Evolutionary conservation across 2,888 invertebrate species (phyloP).

Genomic region (Mechanitis mazaeus): DNA sequence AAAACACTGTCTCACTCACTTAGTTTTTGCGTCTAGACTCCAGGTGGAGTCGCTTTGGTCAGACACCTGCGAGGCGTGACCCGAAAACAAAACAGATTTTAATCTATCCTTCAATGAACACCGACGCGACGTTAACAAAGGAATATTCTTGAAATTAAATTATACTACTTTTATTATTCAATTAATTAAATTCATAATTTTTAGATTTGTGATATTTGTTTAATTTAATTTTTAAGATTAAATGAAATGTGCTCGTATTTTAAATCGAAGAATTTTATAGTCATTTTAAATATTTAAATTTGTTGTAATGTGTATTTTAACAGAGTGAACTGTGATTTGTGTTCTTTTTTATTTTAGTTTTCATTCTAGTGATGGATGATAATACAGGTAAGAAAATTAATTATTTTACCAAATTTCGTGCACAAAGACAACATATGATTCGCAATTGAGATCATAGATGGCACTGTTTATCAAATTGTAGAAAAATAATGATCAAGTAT

Average conservation of each 20-base stretch:
- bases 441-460: slow-evolving; percentile 44
- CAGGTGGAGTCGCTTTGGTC: neutral
- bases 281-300: too few relatives aligned
- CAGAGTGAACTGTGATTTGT: too few relatives aligned
- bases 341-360: too few relatives aligned
- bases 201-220: too few relatives aligned
- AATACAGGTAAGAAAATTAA: slow-evolving; percentile 8
- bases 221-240: too few relatives aligned
- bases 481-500: neutral
- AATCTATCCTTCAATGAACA: slow-evolving; percentile 47
- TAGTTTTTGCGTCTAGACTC: slow-evolving; percentile 3
- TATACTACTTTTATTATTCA: too few relatives aligned
- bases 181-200: too few relatives aligned
- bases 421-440: neutral
- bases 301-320: too few relatives aligned
- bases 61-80: slow-evolving; percentile 57
- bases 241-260: too few relatives aligned
- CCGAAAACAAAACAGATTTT: slow-evolving; percentile 55
- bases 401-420: neutral
- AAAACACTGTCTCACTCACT: neutral
- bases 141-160: slow-evolving; percentile 15
- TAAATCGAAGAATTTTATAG: too few relatives aligned
- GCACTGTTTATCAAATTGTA: slow-evolving; percentile 30
- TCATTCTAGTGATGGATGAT: too few relatives aligned
- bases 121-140: slow-evolving; percentile 31